Evolutionary conservation across 2,113 vertebrate genomes (phyloP).

Genomic region (Saguinus midas): DNA sequence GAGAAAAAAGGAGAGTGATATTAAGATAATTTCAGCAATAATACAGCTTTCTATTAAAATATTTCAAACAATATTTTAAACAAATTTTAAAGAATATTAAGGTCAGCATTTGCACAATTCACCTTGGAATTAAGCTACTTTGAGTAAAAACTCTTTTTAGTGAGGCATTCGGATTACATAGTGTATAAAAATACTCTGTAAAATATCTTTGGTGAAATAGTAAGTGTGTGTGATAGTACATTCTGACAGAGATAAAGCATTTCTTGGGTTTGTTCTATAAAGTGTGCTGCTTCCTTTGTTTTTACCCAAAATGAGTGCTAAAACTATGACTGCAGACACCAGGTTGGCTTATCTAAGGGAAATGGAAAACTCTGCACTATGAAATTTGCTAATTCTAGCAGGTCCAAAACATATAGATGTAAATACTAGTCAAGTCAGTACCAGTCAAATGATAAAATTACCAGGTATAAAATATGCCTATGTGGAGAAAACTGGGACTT

Average conservation of each 20-base stretch:
- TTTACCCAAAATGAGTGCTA: neutral
- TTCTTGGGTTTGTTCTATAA: neutral
- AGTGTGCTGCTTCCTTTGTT: neutral
- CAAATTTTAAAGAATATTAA: neutral
- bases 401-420: neutral
- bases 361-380: neutral
- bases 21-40: neutral
- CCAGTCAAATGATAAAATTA: neutral
- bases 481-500: neutral
- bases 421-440: neutral
- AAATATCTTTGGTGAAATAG: neutral
- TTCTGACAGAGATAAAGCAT: neutral
- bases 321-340: neutral
- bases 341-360: neutral
- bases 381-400: neutral
- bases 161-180: neutral
- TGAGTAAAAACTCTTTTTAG: neutral
- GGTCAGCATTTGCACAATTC: neutral
- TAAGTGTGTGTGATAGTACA: neutral
- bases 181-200: neutral
- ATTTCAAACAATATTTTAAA: neutral
- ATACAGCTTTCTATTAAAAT: neutral
- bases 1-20: neutral
- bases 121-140: neutral
- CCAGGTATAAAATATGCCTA: neutral